phyloP scores from a whole-genome alignment of 2,888 invertebrate genomes.

The Eurois occulta region DNA sequence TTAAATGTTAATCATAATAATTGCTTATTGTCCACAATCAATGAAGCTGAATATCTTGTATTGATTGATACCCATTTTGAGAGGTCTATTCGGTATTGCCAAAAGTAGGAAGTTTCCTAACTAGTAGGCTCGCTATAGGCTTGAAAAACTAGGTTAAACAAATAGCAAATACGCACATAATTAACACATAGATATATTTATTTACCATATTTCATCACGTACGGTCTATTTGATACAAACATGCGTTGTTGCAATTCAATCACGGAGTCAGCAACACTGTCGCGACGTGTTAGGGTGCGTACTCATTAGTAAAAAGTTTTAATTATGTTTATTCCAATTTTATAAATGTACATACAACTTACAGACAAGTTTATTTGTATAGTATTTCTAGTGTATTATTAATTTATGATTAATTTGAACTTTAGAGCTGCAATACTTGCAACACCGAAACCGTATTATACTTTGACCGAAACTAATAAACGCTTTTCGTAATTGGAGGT shows the following conservation, averaged over 20 bases:
- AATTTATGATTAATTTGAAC: no score
- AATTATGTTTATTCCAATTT: neutral
- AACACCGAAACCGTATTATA: no score
- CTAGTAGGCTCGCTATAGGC: neutral
- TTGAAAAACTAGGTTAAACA: conserved; percentile 10
- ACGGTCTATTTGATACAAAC: conserved; percentile 41
- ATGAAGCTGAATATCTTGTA: neutral
- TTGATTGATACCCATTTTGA: neutral
- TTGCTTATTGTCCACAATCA: neutral
- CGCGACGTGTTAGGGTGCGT: conserved; percentile 16
- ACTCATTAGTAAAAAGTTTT: conserved; percentile 7
- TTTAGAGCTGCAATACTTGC: no score
- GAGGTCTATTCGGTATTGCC: no score
- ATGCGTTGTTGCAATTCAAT: conserved; percentile 49
- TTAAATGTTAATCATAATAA: neutral
- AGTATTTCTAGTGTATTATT: no score
- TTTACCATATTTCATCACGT: conserved; percentile 54
- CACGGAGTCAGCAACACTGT: conserved; percentile 32
- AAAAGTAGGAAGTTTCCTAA: neutral
- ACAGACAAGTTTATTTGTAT: no score
- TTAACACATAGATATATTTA: conserved; percentile 13
- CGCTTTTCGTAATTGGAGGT: neutral
- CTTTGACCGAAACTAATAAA: no score
- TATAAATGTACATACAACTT: no score
- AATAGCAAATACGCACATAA: conserved; percentile 1